Base-by-base conservation (phyloP, 2,888 invertebrate species). In the Rhorus exstirpatorius region DNA sequence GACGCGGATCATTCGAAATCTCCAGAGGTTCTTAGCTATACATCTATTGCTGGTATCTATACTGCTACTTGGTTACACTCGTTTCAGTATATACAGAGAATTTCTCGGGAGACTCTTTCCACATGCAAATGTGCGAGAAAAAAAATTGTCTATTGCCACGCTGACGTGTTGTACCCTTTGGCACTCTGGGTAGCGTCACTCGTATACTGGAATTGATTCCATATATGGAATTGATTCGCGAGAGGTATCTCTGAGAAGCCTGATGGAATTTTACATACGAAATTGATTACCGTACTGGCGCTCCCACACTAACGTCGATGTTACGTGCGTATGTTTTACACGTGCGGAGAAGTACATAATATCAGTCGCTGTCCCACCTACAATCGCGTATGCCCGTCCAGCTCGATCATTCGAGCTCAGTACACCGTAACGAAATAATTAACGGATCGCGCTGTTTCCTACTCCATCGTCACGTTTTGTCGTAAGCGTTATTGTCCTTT, bases 391-490 rank as follows among this genome's bases (percentile, higher is more conserved):
- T 77, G 51, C 72, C 65, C 65, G 31, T 8, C 55, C 68, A 61
- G 60, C 49, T 58, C 78, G 65, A 51, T 60, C 84, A 88, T 88
- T 89, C 85, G 87, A 82, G 86, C 65, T 86, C 86, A 86, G 78
- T 75, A 71, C 83, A 82, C 85, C 89, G 90, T 89, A 84, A 89
- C 90, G 86, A 86, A 88, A 88, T 85, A 85, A 86, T 89, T 85
- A 85, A 71, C 72, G 77, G 53, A 81, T 71, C 51, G 75, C 51
- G n/a, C 49, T 44, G 44, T 49, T 46, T 46, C 77, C 67, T 65
- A 83, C 80, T 84, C 86, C 81, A 75, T 65, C 76, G 74, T 61
- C 74, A 83, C 51, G 60, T 75, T 84, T 51, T 38, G 38, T 31
- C 24, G 61, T 58, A 38, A 35, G 46, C 24, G 10, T 12, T 41